phyloP scores from a whole-genome alignment of 2,113 vertebrate species.

The Marmota flaviventris region DNA sequence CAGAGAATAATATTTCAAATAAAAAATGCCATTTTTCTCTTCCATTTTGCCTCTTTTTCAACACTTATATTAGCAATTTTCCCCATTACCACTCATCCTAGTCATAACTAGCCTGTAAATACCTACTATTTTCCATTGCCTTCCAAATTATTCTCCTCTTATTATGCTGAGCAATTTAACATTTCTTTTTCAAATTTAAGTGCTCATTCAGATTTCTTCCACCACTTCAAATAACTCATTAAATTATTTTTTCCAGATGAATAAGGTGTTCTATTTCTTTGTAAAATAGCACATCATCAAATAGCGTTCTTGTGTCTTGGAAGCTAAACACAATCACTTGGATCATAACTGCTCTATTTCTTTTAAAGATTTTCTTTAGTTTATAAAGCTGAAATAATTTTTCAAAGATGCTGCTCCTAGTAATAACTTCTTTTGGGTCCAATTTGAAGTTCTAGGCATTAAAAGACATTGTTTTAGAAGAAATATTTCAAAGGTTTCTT shows the following conservation, averaged over 20 bases:
- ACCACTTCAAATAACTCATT: constrained; percentile 24
- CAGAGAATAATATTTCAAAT: not conserved
- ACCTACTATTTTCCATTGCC: not conserved
- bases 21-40: not conserved
- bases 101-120: not conserved
- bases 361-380: constrained; percentile 34
- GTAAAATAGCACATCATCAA: not conserved
- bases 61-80: not conserved
- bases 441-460: not conserved
- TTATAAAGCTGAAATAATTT: not conserved
- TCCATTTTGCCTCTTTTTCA: not conserved
- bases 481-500: not conserved
- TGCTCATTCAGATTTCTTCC: not conserved
- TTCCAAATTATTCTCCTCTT: not conserved
- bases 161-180: not conserved
- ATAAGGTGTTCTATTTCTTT: not conserved
- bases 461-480: not conserved
- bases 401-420: not conserved
- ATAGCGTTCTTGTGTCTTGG: not conserved
- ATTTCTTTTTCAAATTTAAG: not conserved
- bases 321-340: not conserved
- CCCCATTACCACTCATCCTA: not conserved
- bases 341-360: not conserved
- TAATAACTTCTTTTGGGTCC: not conserved
- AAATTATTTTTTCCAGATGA: not conserved